These are phyloP conservation scores for Lutraria lutraria DNA, from an alignment of 2,888 invertebrate genomes.

Conservation along the genomic window DNA sequence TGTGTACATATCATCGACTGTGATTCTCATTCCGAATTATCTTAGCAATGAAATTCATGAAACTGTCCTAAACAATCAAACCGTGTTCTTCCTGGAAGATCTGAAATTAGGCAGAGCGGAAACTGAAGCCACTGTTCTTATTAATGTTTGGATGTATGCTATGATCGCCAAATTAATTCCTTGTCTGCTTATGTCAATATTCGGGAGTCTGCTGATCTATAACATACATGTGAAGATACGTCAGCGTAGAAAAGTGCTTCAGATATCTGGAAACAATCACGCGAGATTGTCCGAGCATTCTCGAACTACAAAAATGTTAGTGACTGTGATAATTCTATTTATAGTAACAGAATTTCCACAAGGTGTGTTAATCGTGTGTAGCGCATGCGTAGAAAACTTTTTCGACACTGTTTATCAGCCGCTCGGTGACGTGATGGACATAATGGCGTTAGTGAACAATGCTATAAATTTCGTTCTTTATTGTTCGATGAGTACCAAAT, in stretches of 20 bases:
- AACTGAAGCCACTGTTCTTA: conserved; percentile 75
- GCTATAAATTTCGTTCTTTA: conserved; percentile 97
- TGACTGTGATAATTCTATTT: conserved; percentile 94
- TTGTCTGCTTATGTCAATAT: conserved; percentile 93
- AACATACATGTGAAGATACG: conserved; percentile 80
- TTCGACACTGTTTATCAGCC: conserved; percentile 89
- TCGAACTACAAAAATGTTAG: conserved; percentile 95
- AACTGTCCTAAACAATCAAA: conserved; percentile 67
- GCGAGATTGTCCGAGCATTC: conserved; percentile 86
- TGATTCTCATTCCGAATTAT: conserved; percentile 95
- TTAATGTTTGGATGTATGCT: conserved; percentile 96
- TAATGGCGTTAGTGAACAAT: conserved; percentile 95
- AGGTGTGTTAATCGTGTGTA: conserved; percentile 91
- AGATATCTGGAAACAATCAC: conserved; percentile 79
- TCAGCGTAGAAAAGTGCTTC: conserved; percentile 78
- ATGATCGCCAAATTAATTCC: conserved; percentile 96
- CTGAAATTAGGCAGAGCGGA: conserved; percentile 76
- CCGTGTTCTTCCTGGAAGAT: conserved; percentile 76
- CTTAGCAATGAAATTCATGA: conserved; percentile 89
- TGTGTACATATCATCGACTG: conserved; percentile 94
- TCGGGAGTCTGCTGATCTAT: conserved; percentile 86
- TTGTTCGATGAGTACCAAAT: conserved; percentile 97
- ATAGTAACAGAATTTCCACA: conserved; percentile 96
- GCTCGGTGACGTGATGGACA: conserved; percentile 93
- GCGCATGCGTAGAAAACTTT: conserved; percentile 91